Conservation (phyloP, 2,113 vertebrate species). For the Chroicocephalus ridibundus region DNA sequence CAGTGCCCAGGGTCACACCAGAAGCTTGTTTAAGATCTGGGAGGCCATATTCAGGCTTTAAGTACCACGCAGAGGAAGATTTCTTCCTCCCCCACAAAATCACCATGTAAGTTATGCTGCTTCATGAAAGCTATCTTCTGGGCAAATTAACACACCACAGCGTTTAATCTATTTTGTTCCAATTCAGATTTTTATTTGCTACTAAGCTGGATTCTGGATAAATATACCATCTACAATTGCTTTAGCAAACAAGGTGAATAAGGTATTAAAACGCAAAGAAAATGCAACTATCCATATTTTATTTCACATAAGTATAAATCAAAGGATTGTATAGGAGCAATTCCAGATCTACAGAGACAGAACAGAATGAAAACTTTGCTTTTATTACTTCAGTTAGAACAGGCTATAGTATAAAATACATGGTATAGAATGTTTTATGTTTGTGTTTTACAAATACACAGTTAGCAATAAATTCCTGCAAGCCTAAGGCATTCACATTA, state of each 20-base stretch:
- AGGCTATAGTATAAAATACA: not conserved
- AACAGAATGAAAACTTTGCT: not conserved
- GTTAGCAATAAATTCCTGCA: not conserved
- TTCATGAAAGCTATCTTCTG: not conserved
- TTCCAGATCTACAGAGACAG: not conserved
- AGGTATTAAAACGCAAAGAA: not conserved
- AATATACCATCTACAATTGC: not conserved
- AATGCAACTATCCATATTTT: not conserved
- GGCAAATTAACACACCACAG: not conserved
- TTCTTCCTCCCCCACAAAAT: not conserved
- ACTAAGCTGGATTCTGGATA: not conserved
- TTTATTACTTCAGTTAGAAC: not conserved
- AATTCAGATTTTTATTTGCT: not conserved
- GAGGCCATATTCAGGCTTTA: not conserved
- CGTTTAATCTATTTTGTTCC: not conserved
- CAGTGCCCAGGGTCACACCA: not conserved
- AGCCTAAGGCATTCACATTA: not conserved
- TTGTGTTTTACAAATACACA: not conserved
- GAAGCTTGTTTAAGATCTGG: not conserved
- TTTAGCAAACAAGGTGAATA: not conserved
- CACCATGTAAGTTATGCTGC: not conserved
- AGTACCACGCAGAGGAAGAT: not conserved
- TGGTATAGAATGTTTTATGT: not conserved
- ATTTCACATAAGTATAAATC: not conserved
- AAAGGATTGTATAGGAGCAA: not conserved